phyloP scores from a whole-genome alignment of 1,140 invertebrate species.

The Drosophila eugracilis region DNA sequence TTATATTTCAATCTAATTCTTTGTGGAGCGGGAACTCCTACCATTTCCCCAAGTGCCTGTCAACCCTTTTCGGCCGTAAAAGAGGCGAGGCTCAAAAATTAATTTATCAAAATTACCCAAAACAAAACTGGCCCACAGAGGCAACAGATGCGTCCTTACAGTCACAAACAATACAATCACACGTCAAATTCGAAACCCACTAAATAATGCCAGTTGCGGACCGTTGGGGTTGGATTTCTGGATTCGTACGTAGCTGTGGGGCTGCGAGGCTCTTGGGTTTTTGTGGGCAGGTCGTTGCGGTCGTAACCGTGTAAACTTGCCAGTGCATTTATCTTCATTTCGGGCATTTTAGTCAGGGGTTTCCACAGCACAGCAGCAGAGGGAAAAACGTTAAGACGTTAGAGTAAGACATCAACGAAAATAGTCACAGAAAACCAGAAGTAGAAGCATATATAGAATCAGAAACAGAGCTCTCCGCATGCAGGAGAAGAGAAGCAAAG shows the following conservation, averaged over 20 bases:
- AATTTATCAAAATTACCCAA: constrained; percentile 80
- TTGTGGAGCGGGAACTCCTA: constrained; percentile 1
- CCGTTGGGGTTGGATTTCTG: constrained; percentile 31
- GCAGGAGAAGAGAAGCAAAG: constrained; percentile 38
- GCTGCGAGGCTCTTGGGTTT: constrained; percentile 39
- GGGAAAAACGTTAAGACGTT: constrained; percentile 50
- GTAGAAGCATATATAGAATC: constrained; percentile 4
- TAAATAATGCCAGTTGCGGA: constrained; percentile 61
- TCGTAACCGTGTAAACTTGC: constrained; percentile 74
- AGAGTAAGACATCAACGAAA: constrained; percentile 69
- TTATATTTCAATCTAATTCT: constrained; percentile 79
- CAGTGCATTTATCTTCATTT: constrained; percentile 83
- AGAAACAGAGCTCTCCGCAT: constrained; percentile 1
- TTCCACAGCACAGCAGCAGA: constrained; percentile 41
- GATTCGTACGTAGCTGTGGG: constrained; percentile 20
- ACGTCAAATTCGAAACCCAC: constrained; percentile 81
- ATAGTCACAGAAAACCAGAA: constrained; percentile 62
- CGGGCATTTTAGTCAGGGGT: constrained; percentile 58
- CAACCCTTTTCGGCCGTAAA: constrained; percentile 66
- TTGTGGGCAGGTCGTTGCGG: constrained; percentile 72
- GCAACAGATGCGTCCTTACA: constrained; percentile 56
- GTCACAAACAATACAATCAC: constrained; percentile 73
- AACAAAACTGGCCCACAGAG: constrained; percentile 31
- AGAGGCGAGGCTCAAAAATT: constrained; percentile 69
- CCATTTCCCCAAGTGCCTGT: constrained; percentile 72